Evolutionary conservation across 2,888 invertebrate species (phyloP), one percentile per base, ranked within the genome.

Genomic region (Lasioglossum villosulum): DNA sequence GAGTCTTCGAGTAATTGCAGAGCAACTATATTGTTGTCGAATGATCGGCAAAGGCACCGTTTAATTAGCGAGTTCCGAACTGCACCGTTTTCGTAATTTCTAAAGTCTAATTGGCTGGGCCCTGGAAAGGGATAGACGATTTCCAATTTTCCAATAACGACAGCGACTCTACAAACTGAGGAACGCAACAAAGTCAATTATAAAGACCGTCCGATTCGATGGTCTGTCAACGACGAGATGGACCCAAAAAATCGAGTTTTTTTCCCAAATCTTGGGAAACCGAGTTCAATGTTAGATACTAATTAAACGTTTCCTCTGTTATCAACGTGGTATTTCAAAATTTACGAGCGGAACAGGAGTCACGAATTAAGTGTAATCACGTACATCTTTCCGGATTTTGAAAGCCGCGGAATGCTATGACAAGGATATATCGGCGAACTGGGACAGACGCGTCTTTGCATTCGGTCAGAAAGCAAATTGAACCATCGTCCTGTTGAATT

Each of bases 401-500:
- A 68, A 39, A n/a, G 3, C 30, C 39, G 1, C 14, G 48, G 73
- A 8, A 5, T n/a, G 14, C 23, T 0, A 12, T 52, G 78, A 45
- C 56, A 30, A 16, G 23, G 34, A 63, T 48, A 79, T 42, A 83
- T 85, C 70, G 73, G 39, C 8, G 70, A 85, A 74, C 34, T 84
- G 27, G 74, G 52, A 56, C 80, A 37, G 12, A n/a, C n/a, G 27
- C 6, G 48, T 42, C 76, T 75, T 85, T 73, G n/a, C 72, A 75
- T 72, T 78, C 63, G 56, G 78, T n/a, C 56, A 45, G 30, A n/a
- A 75, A 59, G 63, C 45, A 76, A 82, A 77, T 76, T 82, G 73
- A 70, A 52, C 70, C 30, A 30, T 84, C 85, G 27, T 86, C 82
- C 68, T 76, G 85, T 85, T 85, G 82, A 86, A 86, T 85, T 66